Conservation (phyloP, 2,888 invertebrate genomes). For the Eurytoma californica region DNA sequence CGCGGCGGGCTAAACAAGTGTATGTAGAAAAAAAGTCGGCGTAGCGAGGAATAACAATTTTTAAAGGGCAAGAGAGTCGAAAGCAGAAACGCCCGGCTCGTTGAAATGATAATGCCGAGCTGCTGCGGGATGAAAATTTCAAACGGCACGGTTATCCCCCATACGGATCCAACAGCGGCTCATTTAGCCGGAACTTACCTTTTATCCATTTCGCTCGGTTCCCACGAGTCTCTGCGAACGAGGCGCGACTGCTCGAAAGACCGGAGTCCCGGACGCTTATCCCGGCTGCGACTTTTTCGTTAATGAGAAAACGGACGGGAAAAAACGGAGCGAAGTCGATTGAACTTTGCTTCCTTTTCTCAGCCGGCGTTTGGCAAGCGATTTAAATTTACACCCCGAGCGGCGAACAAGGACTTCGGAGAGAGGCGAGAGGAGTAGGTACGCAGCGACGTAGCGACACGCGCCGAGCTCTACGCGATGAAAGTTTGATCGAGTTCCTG, state of each 20-base stretch:
- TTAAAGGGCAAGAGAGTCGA: not conserved
- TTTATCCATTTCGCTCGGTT: not conserved
- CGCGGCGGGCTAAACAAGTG: not conserved
- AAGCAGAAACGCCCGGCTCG: not conserved
- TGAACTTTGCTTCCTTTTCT: not conserved
- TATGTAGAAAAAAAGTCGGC: not conserved
- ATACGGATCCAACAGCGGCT: slow-evolving; percentile 4
- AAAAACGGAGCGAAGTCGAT: not conserved
- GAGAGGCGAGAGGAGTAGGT: not conserved
- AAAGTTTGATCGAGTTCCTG: slow-evolving; percentile 37
- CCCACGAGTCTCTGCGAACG: not conserved
- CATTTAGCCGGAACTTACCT: slow-evolving; percentile 19
- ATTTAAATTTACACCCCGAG: slow-evolving; percentile 20
- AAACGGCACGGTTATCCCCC: not conserved
- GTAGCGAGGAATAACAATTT: slow-evolving; percentile 1
- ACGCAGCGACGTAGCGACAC: not conserved
- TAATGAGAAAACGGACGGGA: not conserved
- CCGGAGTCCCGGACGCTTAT: not conserved
- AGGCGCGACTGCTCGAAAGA: not conserved
- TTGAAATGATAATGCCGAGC: slow-evolving; percentile 15
- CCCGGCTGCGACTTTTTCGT: not conserved
- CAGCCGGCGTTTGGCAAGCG: not conserved
- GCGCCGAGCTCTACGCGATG: slow-evolving; percentile 2
- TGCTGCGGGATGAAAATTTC: slow-evolving; percentile 8
- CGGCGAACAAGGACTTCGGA: not conserved